These are phyloP conservation scores for Patella depressa DNA, from an alignment of 2,888 invertebrate species.

Conservation along the genomic window DNA sequence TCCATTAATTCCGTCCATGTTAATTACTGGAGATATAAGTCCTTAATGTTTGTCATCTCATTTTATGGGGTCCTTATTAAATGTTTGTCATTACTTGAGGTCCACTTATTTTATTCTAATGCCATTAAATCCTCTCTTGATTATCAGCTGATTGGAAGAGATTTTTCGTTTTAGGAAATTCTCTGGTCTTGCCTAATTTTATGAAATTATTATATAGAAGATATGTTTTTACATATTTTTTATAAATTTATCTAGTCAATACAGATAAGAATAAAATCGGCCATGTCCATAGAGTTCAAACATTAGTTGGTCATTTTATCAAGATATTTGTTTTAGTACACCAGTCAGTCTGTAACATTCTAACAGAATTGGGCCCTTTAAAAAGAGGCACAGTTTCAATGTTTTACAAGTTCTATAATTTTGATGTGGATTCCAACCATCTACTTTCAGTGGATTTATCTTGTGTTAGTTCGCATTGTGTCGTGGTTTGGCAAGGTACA, in stretches of 20 bases:
- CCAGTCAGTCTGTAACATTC: not conserved
- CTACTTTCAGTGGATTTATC: conserved; percentile 22
- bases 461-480: conserved; percentile 31
- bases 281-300: no score
- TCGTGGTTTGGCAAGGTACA: conserved; percentile 30
- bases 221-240: no score
- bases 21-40: not conserved
- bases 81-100: no score
- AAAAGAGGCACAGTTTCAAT: conserved; percentile 18
- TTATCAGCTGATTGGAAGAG: no score
- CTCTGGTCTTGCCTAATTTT: no score
- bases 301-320: no score
- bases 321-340: no score
- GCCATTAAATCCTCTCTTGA: not conserved
- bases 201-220: no score
- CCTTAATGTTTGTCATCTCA: conserved; percentile 1
- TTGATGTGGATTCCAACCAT: conserved; percentile 21
- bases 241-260: no score
- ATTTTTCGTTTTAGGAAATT: no score
- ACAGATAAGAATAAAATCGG: no score
- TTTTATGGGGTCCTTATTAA: not conserved
- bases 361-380: not conserved
- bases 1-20: conserved; percentile 2
- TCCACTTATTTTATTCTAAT: not conserved
- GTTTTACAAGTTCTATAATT: conserved; percentile 21